Conservation (phyloP, 2,797 vertebrate species). For the Chelmon rostratus region DNA sequence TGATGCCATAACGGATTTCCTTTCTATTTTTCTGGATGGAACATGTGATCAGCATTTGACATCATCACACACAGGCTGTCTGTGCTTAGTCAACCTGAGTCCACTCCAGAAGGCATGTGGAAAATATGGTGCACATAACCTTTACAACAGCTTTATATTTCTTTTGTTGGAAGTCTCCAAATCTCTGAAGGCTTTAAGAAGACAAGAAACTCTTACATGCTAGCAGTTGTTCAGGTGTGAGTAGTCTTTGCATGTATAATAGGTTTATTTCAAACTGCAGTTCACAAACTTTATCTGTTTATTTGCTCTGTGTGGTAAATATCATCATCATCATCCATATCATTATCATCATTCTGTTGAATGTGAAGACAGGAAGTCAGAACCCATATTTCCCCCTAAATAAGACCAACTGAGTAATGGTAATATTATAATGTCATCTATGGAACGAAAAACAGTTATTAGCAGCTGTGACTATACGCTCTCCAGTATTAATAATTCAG, state of each 20-base stretch:
- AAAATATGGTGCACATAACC: constrained; percentile 8
- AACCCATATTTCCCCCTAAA: constrained; percentile 63
- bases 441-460: constrained; percentile 76
- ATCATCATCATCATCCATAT: constrained; percentile 27
- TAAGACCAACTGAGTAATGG: constrained; percentile 51
- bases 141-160: constrained; percentile 34
- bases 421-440: constrained; percentile 69
- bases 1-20: not conserved
- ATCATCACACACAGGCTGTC: not conserved
- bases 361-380: constrained; percentile 58
- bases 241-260: constrained; percentile 42
- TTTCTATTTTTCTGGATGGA: not conserved
- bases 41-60: not conserved
- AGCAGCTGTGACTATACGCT: constrained; percentile 83
- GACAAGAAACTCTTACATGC: constrained; percentile 55
- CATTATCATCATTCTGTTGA: constrained; percentile 51
- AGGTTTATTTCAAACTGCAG: constrained; percentile 51
- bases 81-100: constrained; percentile 50
- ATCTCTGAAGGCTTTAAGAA: constrained; percentile 10
- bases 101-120: constrained; percentile 6
- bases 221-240: constrained; percentile 49
- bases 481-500: constrained; percentile 73
- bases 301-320: constrained; percentile 61
- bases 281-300: constrained; percentile 47
- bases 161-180: constrained; percentile 18